Conservation (phyloP, 2,888 invertebrate genomes). For the Meliscaeva auricollis region DNA sequence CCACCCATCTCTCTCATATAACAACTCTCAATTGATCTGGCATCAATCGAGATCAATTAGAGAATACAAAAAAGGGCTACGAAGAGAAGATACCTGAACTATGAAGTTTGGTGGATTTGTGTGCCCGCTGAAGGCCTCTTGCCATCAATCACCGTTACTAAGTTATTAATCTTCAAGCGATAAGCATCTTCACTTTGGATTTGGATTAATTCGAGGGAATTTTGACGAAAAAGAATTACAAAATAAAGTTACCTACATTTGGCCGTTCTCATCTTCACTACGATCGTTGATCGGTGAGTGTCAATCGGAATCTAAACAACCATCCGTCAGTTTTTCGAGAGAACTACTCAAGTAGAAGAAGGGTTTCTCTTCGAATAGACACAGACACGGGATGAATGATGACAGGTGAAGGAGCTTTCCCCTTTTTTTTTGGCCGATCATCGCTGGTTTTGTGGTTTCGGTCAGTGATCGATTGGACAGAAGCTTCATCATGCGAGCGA, state of each 20-base stretch:
- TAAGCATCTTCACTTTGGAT: slow-evolving; percentile 59
- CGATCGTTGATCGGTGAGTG: slow-evolving; percentile 63
- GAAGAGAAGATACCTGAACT: neutral
- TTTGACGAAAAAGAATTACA: slow-evolving; percentile 30
- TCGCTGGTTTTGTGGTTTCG: neutral
- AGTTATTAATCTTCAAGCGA: slow-evolving; percentile 68
- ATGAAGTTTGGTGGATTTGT: neutral
- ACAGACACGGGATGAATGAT: slow-evolving; percentile 50
- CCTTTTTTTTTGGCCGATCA: neutral
- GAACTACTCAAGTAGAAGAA: slow-evolving; percentile 54
- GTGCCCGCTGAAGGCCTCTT: slow-evolving; percentile 51
- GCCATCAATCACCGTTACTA: slow-evolving; percentile 63
- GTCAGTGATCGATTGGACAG: slow-evolving; percentile 69
- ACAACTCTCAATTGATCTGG: slow-evolving; percentile 54
- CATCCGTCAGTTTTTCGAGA: slow-evolving; percentile 62
- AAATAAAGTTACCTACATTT: neutral
- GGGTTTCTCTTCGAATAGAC: slow-evolving; percentile 43
- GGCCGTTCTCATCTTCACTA: slow-evolving; percentile 28
- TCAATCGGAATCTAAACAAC: slow-evolving; percentile 66
- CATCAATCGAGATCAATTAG: slow-evolving; percentile 72
- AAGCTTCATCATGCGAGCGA: slow-evolving; percentile 52
- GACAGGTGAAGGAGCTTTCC: slow-evolving; percentile 73
- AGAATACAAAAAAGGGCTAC: slow-evolving; percentile 17
- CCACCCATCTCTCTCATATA: slow-evolving; percentile 50
- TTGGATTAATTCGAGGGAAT: slow-evolving; percentile 62